Base-by-base conservation (phyloP, 1,140 invertebrate species). In the Eumeta japonica region DNA sequence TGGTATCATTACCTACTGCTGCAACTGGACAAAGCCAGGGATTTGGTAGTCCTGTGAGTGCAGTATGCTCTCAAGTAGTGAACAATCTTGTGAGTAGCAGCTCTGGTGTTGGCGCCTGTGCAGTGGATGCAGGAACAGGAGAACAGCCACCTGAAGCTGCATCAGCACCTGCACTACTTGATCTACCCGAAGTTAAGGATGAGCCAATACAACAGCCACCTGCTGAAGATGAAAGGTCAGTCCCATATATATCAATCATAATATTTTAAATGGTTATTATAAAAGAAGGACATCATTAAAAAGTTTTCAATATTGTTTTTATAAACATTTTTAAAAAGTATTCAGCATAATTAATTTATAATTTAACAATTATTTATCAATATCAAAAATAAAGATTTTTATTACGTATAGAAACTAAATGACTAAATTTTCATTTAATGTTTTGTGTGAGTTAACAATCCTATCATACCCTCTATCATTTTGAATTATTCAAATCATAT, bases 161-260 rank as follows among this genome's bases (percentile, higher is more conserved):
- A 49, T 62, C 65, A 51, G 49, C 55, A 11, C 56, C 54, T 5
- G 5, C n/a, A 24, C 20, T n/a, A 5, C 5, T 5, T n/a, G 75
- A 77, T 39, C 53, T 50, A 14, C 62, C 52, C 0, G 75, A 76
- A 28, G 64, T 70, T 35, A 76, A 75, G 50, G 75, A 76, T 35
- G 75, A 77, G 19, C 32, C 49, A 17, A 62, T 62, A 46, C 37
- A 57, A 3, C 52, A 43, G 11, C 75, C 75, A 16, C 56, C 73
- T 37, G 75, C 76, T 35, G 83, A 84, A 58, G 81, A 81, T 71
- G 82, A 83, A 81, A 84, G 82, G 83, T 85, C 35, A 75, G 77
- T 62, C 37, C 17, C 20, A n/a, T n/a, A n/a, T n/a, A n/a, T n/a
- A n/a, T n/a, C 10, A 37, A 39, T 37, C 17, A 33, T 20, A 13